Base-by-base conservation (phyloP, 2,113 vertebrate genomes). In the Struthio camelus region DNA sequence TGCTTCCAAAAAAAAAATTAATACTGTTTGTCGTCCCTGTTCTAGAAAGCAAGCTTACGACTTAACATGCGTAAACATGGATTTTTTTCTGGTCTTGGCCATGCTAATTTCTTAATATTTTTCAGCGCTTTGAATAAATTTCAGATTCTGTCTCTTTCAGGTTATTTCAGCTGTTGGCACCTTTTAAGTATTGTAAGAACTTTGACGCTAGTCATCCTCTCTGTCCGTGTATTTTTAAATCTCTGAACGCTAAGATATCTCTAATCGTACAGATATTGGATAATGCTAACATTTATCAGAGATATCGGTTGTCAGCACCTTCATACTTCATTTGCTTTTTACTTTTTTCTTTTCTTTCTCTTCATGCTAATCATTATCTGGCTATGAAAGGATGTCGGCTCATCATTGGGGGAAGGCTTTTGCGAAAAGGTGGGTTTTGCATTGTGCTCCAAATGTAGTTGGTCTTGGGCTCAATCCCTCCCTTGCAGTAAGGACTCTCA, bases 361-460 rank as follows among this genome's bases (percentile, higher is more conserved):
- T 91, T 94, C 95, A 97, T 87, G 95, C 97, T 96, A 95, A 95
- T 96, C 97, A 97, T 97, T 97, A 77, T 97, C 93, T 97, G 96
- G 85, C 96, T 96, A 89, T 97, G 92, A 97, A 97, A 97, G 97
- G 97, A 97, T 97, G 95, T 96, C 93, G 91, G 95, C 96, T 95
- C 97, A 91, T 95, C 97, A 87, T 14, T 97, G 96, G 97, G 97
- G 97, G 97, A 97, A 97, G 75, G 95, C 94, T 96, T 96, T 97
- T 97, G 95, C 40, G 95, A 97, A 96, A 97, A 97, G 97, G 97
- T 97, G 97, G 97, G 97, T 97, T 97, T 93, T 95, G 67, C 3
- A 2, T 89, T 88, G 44, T 96, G 62, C 94, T 95, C 61, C 70
- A 91, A 81, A 79, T 90, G 15, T 27, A 90, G 89, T 62, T 82